These are phyloP conservation scores for Pipistrellus nathusii DNA, from an alignment of 2,797 vertebrate species.

Conservation along the genomic window DNA sequence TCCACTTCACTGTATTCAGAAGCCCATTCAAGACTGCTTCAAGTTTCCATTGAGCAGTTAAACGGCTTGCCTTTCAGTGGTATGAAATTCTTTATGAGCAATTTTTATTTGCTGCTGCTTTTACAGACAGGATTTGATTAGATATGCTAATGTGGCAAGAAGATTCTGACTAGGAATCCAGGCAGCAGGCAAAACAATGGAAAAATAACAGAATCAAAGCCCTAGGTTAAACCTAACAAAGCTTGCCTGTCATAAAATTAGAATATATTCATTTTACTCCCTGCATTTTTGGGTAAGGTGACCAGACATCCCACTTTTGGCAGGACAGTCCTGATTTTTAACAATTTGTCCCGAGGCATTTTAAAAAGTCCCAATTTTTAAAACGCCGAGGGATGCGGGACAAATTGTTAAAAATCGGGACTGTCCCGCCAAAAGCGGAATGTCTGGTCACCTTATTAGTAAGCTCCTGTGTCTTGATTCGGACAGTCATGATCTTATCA, in stretches of 20 bases:
- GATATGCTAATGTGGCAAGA: background rate
- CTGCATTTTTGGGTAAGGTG: background rate
- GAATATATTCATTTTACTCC: background rate
- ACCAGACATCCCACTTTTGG: too few relatives aligned
- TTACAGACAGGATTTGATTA: constrained; percentile 33
- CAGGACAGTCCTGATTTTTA: too few relatives aligned
- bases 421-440: too few relatives aligned
- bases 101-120: constrained; percentile 18
- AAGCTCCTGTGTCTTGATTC: background rate
- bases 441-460: too few relatives aligned
- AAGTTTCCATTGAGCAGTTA: constrained; percentile 36
- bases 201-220: constrained; percentile 5
- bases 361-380: too few relatives aligned
- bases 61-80: constrained; percentile 15
- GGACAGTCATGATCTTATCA: background rate
- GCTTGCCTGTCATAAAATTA: background rate
- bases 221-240: background rate
- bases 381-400: too few relatives aligned
- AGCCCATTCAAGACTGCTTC: constrained; percentile 32
- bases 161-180: background rate
- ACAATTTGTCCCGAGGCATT: too few relatives aligned
- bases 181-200: background rate
- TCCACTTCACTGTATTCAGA: constrained; percentile 47
- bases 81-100: background rate
- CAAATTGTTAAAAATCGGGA: too few relatives aligned